phyloP scores from a whole-genome alignment of 2,113 vertebrate genomes.

The Aspiorhynchus laticeps region DNA sequence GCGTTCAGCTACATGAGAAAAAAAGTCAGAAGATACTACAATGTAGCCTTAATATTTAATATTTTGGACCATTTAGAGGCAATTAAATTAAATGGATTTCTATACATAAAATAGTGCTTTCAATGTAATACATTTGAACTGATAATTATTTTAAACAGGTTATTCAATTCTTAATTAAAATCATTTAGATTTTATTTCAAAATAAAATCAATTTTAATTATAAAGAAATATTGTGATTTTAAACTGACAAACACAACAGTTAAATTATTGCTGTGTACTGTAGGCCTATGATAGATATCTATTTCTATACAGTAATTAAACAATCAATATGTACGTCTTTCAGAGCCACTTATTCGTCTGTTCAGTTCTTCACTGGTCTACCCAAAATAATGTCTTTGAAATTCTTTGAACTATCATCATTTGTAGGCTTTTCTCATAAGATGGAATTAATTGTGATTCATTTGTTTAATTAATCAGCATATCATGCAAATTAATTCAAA shows the following conservation, averaged over 20 bases:
- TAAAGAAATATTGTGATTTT: neutral
- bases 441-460: neutral
- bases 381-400: neutral
- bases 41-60: neutral
- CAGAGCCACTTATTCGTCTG: neutral
- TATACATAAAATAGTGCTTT: neutral
- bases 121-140: neutral
- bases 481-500: neutral
- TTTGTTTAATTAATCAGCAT: conserved; percentile 5
- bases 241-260: neutral
- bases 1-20: neutral
- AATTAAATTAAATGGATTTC: neutral
- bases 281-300: neutral
- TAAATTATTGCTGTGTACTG: neutral
- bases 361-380: neutral
- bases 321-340: neutral
- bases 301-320: neutral
- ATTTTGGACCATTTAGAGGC: neutral
- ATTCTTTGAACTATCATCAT: neutral
- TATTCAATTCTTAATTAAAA: neutral
- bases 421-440: neutral
- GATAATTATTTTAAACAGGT: neutral
- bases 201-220: neutral
- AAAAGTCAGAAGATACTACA: too few relatives aligned
- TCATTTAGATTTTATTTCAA: neutral